phyloP scores from a whole-genome alignment of 2,797 vertebrate species.

The Smutsia gigantea region DNA sequence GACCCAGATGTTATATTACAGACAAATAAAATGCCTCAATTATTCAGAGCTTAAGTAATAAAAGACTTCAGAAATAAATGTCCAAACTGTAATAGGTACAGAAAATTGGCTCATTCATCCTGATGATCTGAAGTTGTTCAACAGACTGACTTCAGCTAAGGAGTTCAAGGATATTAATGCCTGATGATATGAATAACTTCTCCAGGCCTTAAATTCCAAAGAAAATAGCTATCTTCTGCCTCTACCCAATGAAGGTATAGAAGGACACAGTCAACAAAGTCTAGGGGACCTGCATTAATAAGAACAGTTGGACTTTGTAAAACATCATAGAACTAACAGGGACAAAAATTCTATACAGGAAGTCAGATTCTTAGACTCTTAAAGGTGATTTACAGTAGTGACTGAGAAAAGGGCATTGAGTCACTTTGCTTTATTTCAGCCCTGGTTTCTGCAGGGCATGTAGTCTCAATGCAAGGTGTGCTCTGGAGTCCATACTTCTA shows the following conservation, averaged over 20 bases:
- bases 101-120: constrained; percentile 40
- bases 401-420: neutral
- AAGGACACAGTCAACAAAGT: constrained; percentile 2
- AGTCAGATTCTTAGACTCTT: neutral
- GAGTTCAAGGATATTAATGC: constrained; percentile 24
- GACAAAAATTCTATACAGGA: neutral
- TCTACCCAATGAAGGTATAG: neutral
- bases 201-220: neutral
- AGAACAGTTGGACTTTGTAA: constrained; percentile 15
- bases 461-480: neutral
- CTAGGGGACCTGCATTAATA: neutral
- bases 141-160: constrained; percentile 3
- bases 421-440: constrained; percentile 14
- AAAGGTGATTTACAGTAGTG: neutral
- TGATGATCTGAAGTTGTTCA: constrained; percentile 39
- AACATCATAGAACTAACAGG: constrained; percentile 32
- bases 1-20: neutral
- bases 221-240: constrained; percentile 8
- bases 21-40: constrained; percentile 27
- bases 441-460: neutral
- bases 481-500: neutral
- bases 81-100: neutral
- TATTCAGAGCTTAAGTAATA: neutral
- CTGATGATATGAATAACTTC: constrained; percentile 39
- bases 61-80: constrained; percentile 34